Conservation (phyloP, 2,113 vertebrate species). For the Pelusios castaneus region DNA sequence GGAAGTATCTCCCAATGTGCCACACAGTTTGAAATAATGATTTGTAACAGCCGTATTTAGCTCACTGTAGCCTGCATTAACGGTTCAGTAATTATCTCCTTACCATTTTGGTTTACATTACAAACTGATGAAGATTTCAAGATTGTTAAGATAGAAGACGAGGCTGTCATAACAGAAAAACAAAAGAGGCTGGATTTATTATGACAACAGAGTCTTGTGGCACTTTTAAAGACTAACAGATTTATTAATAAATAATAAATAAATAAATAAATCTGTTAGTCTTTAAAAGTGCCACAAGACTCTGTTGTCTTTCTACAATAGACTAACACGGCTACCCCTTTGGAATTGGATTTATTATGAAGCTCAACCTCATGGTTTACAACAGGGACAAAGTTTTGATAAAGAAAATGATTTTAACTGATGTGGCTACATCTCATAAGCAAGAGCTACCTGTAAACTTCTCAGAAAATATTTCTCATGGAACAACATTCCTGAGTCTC, state of each 20-base stretch:
- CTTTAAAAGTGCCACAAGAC: too few species aligned
- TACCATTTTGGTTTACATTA: neutral
- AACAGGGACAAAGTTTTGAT: rapidly evolving
- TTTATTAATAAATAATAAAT: too few species aligned
- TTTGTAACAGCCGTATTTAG: neutral
- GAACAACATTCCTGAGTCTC: neutral
- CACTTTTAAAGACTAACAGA: too few species aligned
- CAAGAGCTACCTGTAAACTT: neutral
- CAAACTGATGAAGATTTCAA: neutral
- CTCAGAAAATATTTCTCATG: neutral
- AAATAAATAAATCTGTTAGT: too few species aligned
- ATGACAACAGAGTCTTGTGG: too few species aligned
- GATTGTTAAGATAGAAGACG: neutral
- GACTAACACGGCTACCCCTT: too few species aligned
- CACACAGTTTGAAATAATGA: neutral
- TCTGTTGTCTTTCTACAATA: too few species aligned
- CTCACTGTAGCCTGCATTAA: neutral
- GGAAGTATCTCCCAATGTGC: neutral
- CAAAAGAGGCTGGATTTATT: neutral
- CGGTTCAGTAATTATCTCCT: neutral
- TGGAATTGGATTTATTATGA: rapidly evolving
- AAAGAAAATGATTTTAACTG: neutral
- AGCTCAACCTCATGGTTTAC: neutral
- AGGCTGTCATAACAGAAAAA: neutral
- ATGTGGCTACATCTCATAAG: neutral